Evolutionary conservation across 1,140 invertebrate species (phyloP).

Genomic region (Camponotus floridanus): DNA sequence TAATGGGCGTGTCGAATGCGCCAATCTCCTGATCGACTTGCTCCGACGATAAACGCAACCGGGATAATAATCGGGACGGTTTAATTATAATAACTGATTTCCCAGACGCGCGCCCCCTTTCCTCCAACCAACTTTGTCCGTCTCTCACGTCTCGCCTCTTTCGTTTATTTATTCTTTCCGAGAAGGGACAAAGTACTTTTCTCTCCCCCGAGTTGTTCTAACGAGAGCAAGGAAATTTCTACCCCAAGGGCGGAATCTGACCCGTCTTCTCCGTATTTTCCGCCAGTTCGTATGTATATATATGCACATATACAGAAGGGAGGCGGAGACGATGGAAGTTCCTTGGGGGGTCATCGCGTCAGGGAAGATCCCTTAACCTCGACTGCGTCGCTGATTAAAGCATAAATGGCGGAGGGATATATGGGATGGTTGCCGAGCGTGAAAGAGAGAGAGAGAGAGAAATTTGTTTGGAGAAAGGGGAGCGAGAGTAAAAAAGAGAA

Average conservation of each 20-base stretch:
- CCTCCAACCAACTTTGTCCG: conserved; percentile 47
- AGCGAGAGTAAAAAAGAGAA: neutral
- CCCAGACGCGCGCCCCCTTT: conserved; percentile 62
- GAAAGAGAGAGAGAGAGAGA: conserved; percentile 63
- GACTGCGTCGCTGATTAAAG: conserved; percentile 72
- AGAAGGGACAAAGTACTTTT: conserved; percentile 9
- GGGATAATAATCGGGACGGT: conserved; percentile 52
- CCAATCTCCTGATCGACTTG: conserved; percentile 41
- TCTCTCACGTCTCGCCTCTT: neutral
- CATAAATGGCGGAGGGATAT: conserved; percentile 70
- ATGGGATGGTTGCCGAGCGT: conserved; percentile 35
- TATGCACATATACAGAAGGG: neutral
- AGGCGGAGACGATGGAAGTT: conserved; percentile 56
- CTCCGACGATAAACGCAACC: conserved; percentile 39
- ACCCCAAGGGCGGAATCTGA: conserved; percentile 46
- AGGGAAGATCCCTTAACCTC: conserved; percentile 68
- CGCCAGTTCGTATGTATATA: conserved; percentile 57
- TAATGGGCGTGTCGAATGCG: conserved; percentile 56
- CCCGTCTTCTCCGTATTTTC: conserved; percentile 39
- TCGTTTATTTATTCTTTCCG: conserved; percentile 50
- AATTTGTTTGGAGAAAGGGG: conserved; percentile 65
- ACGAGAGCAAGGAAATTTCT: conserved; percentile 72
- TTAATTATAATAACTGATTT: conserved; percentile 75
- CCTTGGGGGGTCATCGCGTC: conserved; percentile 67
- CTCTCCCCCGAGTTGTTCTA: conserved; percentile 36